Conservation (phyloP, 2,888 invertebrate genomes). For the Pristionchus fissidentatus region DNA sequence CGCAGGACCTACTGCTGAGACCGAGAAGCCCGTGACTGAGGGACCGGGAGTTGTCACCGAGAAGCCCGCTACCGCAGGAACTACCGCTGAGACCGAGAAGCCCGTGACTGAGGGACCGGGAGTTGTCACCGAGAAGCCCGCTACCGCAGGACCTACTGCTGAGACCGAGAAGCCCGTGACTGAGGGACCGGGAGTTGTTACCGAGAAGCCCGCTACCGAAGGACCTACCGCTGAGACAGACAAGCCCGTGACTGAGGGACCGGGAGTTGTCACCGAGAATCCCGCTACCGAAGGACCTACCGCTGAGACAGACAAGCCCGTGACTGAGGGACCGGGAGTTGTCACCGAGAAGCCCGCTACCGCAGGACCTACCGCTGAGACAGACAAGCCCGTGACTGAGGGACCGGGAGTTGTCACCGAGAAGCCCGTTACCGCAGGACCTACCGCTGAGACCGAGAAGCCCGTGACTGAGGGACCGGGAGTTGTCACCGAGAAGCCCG, state of each 20-base stretch:
- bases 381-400: neutral
- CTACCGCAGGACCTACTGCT: neutral
- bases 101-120: neutral
- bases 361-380: no score
- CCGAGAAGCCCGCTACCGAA: neutral
- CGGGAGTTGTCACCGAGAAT: neutral
- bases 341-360: neutral
- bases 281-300: neutral
- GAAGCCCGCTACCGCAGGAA: neutral
- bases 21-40: neutral
- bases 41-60: neutral
- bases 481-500: neutral
- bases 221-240: neutral
- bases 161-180: neutral
- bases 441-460: neutral
- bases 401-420: neutral
- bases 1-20: neutral
- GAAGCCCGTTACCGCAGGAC: neutral
- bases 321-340: neutral
- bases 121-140: neutral
- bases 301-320: neutral
- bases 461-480: neutral
- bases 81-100: neutral
- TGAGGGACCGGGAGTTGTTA: neutral
- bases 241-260: neutral